Evolutionary conservation across 2,113 vertebrate genomes (phyloP).

Genomic region (Perca fluviatilis): DNA sequence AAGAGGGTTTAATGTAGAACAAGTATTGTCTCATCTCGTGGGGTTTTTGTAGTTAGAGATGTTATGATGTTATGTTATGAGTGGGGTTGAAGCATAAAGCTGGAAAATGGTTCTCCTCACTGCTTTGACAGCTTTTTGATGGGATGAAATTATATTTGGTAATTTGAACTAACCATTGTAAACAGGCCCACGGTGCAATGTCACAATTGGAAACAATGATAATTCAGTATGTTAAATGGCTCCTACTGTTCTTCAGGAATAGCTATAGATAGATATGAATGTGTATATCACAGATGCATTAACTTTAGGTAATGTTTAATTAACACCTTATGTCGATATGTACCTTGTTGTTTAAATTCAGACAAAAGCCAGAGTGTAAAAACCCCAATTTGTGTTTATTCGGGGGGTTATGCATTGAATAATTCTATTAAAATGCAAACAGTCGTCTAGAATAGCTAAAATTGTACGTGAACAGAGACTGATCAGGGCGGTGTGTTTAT

Average conservation of each 20-base stretch:
- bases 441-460: background rate
- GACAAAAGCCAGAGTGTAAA: background rate
- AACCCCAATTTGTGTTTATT: background rate
- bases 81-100: background rate
- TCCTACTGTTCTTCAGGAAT: too few relatives aligned
- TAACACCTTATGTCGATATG: too few relatives aligned
- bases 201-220: background rate
- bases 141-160: conserved; percentile 2
- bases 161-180: background rate
- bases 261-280: too few relatives aligned
- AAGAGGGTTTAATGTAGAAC: background rate
- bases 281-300: background rate
- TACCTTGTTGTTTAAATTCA: background rate
- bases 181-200: background rate
- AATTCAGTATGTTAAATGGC: background rate
- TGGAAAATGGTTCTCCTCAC: background rate
- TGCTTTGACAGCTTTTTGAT: conserved; percentile 6
- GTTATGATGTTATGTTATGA: background rate
- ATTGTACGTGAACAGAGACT: background rate
- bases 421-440: background rate
- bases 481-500: conserved; percentile 24
- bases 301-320: background rate
- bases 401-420: background rate
- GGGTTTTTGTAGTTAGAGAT: background rate
- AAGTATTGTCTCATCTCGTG: background rate